These are phyloP conservation scores for Pangasianodon gigas DNA, from an alignment of 2,113 vertebrate species.

Conservation along the genomic window DNA sequence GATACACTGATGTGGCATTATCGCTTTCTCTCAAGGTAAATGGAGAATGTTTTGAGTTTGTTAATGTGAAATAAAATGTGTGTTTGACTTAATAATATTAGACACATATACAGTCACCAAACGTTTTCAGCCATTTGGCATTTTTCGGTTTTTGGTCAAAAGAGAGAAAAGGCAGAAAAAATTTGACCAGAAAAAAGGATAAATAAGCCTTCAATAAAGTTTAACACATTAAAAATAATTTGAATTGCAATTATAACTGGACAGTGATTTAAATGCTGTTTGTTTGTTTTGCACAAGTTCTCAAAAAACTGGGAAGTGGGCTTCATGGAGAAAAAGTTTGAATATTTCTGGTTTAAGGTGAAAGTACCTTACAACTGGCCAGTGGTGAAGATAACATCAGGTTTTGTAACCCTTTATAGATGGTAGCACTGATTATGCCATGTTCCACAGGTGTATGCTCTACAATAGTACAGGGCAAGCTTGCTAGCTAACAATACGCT, in stretches of 20 bases:
- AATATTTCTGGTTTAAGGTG: background rate
- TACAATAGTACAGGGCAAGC: background rate
- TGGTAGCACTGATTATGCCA: background rate
- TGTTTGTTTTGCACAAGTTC: background rate
- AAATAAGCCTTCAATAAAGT: too few relatives aligned
- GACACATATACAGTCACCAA: too few relatives aligned
- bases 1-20: background rate
- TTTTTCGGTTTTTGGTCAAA: too few relatives aligned
- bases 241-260: background rate
- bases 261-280: background rate
- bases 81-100: too few relatives aligned
- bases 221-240: background rate
- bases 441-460: background rate
- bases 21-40: background rate
- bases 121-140: too few relatives aligned
- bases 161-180: too few relatives aligned
- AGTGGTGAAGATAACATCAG: background rate
- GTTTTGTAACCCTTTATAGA: background rate
- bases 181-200: too few relatives aligned
- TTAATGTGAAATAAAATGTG: too few relatives aligned
- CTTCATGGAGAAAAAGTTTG: background rate
- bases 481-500: background rate
- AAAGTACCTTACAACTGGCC: background rate
- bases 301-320: background rate
- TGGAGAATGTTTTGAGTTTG: background rate